Evolutionary conservation across 2,113 vertebrate species (phyloP).

Genomic region (Gnathochromis pfefferi): DNA sequence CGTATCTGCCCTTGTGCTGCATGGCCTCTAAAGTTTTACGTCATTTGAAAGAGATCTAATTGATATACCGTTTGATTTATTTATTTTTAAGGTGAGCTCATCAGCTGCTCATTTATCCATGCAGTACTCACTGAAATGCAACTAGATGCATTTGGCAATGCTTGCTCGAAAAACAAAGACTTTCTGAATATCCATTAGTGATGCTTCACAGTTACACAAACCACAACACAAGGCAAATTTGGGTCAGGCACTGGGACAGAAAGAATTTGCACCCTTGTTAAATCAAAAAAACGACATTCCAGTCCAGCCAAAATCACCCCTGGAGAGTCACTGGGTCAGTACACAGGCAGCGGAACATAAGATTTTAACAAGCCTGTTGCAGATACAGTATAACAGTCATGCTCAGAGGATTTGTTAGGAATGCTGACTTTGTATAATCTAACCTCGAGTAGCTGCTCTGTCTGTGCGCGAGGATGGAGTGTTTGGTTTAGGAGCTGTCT

Average conservation of each 20-base stretch:
- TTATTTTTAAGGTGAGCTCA: background rate
- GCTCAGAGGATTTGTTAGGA: slow-evolving; percentile 42
- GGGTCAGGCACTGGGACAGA: background rate
- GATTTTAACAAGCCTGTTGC: slow-evolving; percentile 42
- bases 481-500: slow-evolving; percentile 2
- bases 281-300: background rate
- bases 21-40: background rate
- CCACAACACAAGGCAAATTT: background rate
- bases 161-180: background rate
- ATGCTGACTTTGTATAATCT: slow-evolving; percentile 29
- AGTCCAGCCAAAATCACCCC: slow-evolving; percentile 2
- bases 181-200: background rate
- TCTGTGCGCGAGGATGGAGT: background rate
- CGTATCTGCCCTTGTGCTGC: background rate
- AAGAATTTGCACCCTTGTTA: slow-evolving; percentile 3
- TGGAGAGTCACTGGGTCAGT: slow-evolving; percentile 21
- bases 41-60: slow-evolving; percentile 19
- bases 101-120: background rate
- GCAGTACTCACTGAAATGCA: background rate
- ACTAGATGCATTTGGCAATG: background rate
- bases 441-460: background rate
- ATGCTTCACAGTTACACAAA: background rate
- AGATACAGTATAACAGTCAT: slow-evolving; percentile 8
- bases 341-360: slow-evolving; percentile 34
- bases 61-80: background rate